Evolutionary conservation across 2,113 vertebrate genomes (phyloP), one percentile per base, ranked within the genome.

Genomic region (Hydropotes inermis): DNA sequence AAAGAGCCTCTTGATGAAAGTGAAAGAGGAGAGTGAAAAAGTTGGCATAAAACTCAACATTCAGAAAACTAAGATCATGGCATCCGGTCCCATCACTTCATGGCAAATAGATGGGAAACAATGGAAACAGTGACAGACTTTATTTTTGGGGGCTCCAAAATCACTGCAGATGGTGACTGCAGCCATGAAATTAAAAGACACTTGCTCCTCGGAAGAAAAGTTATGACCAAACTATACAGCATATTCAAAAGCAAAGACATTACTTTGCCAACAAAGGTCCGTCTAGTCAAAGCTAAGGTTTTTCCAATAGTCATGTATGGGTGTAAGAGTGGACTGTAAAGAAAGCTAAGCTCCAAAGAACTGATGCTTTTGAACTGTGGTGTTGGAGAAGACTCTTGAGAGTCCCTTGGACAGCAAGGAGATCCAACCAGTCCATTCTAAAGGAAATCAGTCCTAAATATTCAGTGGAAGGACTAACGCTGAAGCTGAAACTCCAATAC

Each of bases 281-380:
- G 0, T 36, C 33, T 67, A 67, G 64, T 67, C 64, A 67, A 67
- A 19, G 64, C 33, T 21, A 67, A 21, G 33, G 1, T 36, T 67
- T 70, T 70, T 70, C 64, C n/a, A 5, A n/a, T 70, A 5, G n/a
- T 70, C 64, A 36, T 11, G n/a, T 70, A 70, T 36, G 64, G 9
- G 21, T 70, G 17, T 21, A n/a, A 70, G 64, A 70, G n/a, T 70
- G 64, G 8, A 36, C 17, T 36, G 1, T 70, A 11, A 70, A 21
- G 64, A 70, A 11, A 21, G 64, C 64, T 36, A 1, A 70, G n/a
- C 0, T 0, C 4, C 1, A 1, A 36, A 70, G 64, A 70, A 36
- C 5, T 67, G 64, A 21, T 70, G 64, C n/a, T 70, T 70, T 36
- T 36, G 64, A 36, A 70, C n/a, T 36, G 17, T 36, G n/a, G 64